phyloP scores from a whole-genome alignment of 2,113 vertebrate genomes.

The Nothobranchius kuhntae region DNA sequence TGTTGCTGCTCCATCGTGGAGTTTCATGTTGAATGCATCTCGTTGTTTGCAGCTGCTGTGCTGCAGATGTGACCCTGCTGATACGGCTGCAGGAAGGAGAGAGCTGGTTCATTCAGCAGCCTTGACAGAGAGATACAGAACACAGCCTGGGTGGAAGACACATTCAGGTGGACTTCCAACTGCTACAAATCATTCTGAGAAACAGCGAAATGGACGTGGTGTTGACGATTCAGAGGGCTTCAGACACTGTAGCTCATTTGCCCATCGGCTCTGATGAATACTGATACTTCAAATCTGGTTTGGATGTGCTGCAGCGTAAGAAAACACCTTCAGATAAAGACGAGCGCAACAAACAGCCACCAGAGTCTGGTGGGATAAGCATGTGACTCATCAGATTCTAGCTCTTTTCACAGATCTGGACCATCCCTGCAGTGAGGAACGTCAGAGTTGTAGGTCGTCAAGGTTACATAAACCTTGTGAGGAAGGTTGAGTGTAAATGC shows the following conservation, averaged over 20 bases:
- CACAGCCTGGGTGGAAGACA: neutral
- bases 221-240: neutral
- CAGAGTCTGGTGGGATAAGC: too few relatives aligned
- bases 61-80: conserved; percentile 29
- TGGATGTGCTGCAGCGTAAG: too few relatives aligned
- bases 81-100: conserved; percentile 1
- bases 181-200: neutral
- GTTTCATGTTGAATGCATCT: neutral
- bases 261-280: neutral
- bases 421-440: too few relatives aligned
- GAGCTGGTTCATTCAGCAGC: conserved; percentile 20
- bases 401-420: too few relatives aligned
- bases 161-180: conserved; percentile 13
- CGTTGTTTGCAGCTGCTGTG: conserved; percentile 28
- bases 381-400: too few relatives aligned
- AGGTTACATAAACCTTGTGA: too few relatives aligned
- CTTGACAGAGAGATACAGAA: conserved; percentile 30
- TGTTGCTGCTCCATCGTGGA: neutral
- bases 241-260: neutral
- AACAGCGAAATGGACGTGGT: neutral
- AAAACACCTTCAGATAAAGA: too few relatives aligned
- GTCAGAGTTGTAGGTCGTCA: too few relatives aligned
- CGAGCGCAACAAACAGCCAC: too few relatives aligned
- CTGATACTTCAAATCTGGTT: neutral
- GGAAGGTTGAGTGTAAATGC: too few relatives aligned